Evolutionary conservation across 2,888 invertebrate genomes (phyloP).

Genomic region (Entomobrya multifasciata): DNA sequence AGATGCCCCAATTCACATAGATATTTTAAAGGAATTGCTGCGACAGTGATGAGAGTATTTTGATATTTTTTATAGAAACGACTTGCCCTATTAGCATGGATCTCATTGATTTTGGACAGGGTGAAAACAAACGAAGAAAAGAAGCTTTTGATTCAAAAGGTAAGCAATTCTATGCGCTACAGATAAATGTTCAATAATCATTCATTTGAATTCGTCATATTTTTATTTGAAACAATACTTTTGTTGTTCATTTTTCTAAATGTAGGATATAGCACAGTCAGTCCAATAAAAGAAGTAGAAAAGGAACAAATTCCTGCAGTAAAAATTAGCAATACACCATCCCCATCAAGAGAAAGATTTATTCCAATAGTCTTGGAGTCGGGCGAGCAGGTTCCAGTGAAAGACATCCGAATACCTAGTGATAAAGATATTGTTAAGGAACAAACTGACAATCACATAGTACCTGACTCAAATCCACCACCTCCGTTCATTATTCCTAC

Average conservation of each 20-base stretch:
- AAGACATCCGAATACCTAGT: neutral
- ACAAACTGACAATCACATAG: constrained; percentile 10
- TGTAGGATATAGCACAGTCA: neutral
- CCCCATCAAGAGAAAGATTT: constrained; percentile 51
- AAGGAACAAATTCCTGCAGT: neutral
- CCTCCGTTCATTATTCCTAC: constrained; percentile 74
- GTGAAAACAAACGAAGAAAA: constrained; percentile 30
- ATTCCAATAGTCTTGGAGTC: constrained; percentile 65
- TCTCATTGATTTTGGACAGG: constrained; percentile 68
- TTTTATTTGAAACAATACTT: neutral
- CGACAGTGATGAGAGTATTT: no score
- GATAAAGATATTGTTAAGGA: neutral
- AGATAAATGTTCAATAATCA: neutral
- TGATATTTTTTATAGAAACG: constrained; percentile 7
- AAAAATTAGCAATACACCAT: no score
- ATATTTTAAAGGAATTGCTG: neutral
- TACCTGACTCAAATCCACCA: constrained; percentile 52
- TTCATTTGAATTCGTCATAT: neutral
- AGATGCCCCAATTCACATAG: neutral
- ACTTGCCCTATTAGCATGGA: constrained; percentile 60
- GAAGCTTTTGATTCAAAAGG: constrained; percentile 3
- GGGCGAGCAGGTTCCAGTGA: neutral
- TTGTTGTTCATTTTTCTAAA: neutral
- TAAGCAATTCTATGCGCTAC: neutral
- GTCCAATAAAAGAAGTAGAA: neutral